phyloP scores from a whole-genome alignment of 2,888 invertebrate species.

The Protonemura montana region DNA sequence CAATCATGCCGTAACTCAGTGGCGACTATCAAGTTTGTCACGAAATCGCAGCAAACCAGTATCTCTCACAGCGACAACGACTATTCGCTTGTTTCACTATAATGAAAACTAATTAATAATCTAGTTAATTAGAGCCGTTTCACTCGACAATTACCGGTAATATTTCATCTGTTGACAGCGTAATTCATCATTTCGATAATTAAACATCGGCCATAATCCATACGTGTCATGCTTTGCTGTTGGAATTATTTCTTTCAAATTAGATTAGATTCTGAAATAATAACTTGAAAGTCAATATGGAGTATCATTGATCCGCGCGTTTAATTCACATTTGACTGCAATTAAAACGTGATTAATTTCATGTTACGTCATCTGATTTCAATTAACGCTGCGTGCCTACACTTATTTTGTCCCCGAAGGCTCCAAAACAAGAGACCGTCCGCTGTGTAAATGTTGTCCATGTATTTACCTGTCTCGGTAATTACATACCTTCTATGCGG shows the following conservation, averaged over 20 bases:
- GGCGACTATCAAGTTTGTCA: background rate
- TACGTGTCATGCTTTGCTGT: conserved; percentile 19
- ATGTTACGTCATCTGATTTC: conserved; percentile 23
- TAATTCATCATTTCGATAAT: conserved; percentile 43
- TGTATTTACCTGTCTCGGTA: background rate
- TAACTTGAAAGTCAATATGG: conserved; percentile 1
- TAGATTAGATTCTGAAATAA: conserved; percentile 9
- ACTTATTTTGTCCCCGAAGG: conserved; percentile 32
- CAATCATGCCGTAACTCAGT: conserved; percentile 14
- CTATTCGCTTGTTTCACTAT: conserved; percentile 13
- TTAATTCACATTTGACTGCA: conserved; percentile 19
- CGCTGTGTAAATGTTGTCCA: background rate
- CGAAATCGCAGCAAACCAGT: background rate
- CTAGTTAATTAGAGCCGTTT: conserved; percentile 31
- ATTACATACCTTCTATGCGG: background rate
- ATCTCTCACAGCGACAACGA: background rate
- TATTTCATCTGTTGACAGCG: conserved; percentile 43
- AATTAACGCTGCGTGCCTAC: background rate
- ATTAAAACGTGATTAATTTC: conserved; percentile 18
- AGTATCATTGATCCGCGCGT: conserved; percentile 13
- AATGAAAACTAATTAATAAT: conserved; percentile 33
- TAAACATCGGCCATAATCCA: conserved; percentile 26
- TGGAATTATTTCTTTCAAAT: background rate
- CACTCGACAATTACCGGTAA: conserved; percentile 15
- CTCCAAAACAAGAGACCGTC: background rate